Evolutionary conservation across 2,888 invertebrate species (phyloP).

Genomic region (Antheraea yamamai): DNA sequence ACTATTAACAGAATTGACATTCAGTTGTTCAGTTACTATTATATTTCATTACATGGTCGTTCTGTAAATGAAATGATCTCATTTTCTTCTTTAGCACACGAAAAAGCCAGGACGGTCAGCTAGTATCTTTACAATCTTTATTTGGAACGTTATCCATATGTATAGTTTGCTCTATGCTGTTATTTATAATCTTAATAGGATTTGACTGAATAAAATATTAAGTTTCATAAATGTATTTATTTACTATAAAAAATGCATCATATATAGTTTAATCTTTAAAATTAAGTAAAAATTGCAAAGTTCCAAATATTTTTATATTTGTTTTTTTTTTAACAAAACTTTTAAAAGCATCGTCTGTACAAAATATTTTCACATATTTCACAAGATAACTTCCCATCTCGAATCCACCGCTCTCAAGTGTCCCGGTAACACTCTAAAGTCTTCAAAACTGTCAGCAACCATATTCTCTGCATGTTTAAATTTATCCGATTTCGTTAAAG

Average conservation of each 20-base stretch:
- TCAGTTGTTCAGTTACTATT: too few species aligned
- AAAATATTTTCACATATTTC: conserved; percentile 23
- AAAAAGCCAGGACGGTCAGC: too few species aligned
- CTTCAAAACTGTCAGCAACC: conserved; percentile 25
- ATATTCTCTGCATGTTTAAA: conserved; percentile 24
- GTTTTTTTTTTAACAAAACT: background rate
- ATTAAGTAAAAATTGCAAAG: background rate
- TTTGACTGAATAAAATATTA: background rate
- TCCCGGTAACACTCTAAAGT: conserved; percentile 33
- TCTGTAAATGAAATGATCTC: too few species aligned
- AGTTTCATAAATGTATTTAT: too few species aligned
- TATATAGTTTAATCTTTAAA: too few species aligned
- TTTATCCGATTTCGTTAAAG: conserved; percentile 26
- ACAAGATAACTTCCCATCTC: conserved; percentile 46
- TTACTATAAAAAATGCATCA: too few species aligned
- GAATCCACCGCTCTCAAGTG: conserved; percentile 33
- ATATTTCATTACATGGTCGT: too few species aligned
- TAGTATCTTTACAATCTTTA: too few species aligned
- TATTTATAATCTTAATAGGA: background rate
- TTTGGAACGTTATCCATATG: too few species aligned
- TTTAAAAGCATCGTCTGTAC: background rate
- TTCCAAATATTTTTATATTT: background rate
- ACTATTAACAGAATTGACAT: too few species aligned
- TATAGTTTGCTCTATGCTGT: too few species aligned
- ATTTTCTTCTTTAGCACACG: too few species aligned